Evolutionary conservation across 2,113 vertebrate species (phyloP), one percentile per base, ranked within the genome.

Genomic region (Gopherus evgoodei): DNA sequence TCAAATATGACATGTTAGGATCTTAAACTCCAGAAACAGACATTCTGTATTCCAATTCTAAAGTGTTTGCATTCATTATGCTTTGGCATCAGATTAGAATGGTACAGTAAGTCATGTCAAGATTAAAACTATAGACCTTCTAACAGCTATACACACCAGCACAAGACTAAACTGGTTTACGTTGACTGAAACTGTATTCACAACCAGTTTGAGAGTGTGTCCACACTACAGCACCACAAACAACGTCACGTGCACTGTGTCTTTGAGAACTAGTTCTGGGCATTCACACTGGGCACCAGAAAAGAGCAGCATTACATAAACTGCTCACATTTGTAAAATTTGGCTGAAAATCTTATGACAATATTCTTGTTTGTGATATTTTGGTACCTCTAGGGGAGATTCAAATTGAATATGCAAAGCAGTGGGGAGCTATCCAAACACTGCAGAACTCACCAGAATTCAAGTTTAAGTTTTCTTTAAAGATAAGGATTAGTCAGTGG

Each of bases 1-100:
- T 87, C 96, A 97, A 96, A 95, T 0, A 96, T 92, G 97, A 96
- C 69, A 96, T 86, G 89, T 96, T 97, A 96, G 95, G 89, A 93
- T 90, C 82, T 50, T 62, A 86, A 88, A 84, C 2, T 42, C 96
- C 93, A 94, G 95, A 62, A 89, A 75, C 75, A 95, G 84, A 92
- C 25, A 1, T 53, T 95, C 86, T 88, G 88, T 0, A 0, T 69
- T 11, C 91, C 75, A 56, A 38, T 47, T 86, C 86, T 83, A 91
- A 88, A 81, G 57, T 0, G 2, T 0, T 6, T 90, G 86, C 29
- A 13, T 82, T 91, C 56, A 47, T 82, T 29, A 11, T 17, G 75
- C 44, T 83, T 88, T 93, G 76, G 87, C 85, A 52, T 59, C 86
- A 86, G 84, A 75, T 49, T 90, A 93, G 57, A 93, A 81, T 88